Base-by-base conservation (phyloP, 2,797 vertebrate species). In the Myotis planiceps region DNA sequence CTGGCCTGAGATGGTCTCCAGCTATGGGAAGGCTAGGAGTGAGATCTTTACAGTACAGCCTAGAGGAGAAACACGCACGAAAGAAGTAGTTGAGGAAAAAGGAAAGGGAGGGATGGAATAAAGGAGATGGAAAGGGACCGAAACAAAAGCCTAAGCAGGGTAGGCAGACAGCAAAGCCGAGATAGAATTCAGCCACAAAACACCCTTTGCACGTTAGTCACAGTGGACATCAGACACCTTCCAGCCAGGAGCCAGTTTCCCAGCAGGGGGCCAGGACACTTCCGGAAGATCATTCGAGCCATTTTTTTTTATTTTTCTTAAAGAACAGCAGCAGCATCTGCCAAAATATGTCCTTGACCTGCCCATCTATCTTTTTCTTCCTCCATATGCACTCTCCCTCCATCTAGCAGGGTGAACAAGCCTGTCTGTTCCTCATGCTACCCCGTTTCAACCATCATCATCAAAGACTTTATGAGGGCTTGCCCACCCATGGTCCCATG, bases 391-490 rank as follows among this genome's bases (percentile, higher is more conserved):
- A 69, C 85, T 80, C 37, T 66, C 80, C 37, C 92, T 82, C 88
- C 23, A 51, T 71, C 85, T 32, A 9, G 51, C 91, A 53, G 0
- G 32, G 83, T 27, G 58, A 89, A 60, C 32, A 86, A 60, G 47
- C 29, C 78, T 58, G 32, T 8, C 4, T 0, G 21, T 49, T 68
- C n/a, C 80, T 45, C 34, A 2, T 19, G 75, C 80, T 45, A 3
- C 10, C 60, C 49, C 53, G 21, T 32, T 63, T 72, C 90, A 8
- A 7, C 39, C 63, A 55, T 87, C 79, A 32, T 0, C 49, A 74
- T 79, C 83, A 82, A 95, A 82, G 94, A 88, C 80, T 53, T 79
- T 96, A 85, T 78, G 68, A 86, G 81, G 45, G 27, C 51, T 49
- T 60, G 55, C 90, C 87, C 32, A 39, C 84, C 23, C 25, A 49